These are phyloP conservation scores for Syndactyla subalaris DNA, from an alignment of 2,797 vertebrate species.

Conservation along the genomic window DNA sequence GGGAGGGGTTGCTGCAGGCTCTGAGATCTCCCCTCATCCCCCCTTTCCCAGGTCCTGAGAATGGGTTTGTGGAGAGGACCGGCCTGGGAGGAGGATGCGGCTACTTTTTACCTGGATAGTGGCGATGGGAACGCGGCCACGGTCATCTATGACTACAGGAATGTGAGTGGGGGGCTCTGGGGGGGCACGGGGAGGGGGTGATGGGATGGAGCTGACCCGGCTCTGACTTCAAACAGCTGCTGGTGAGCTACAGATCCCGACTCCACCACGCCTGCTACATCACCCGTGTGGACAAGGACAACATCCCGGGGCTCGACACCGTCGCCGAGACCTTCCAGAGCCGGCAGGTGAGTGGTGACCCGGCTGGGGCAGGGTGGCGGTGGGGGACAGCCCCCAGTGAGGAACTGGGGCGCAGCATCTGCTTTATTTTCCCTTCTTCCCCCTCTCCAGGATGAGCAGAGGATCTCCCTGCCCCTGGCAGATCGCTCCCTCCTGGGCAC, in stretches of 20 bases:
- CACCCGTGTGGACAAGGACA: conserved; percentile 64
- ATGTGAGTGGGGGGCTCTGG: conserved; percentile 42
- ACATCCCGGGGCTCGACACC: conserved; percentile 67
- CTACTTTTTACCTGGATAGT: conserved; percentile 67
- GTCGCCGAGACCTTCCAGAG: conserved; percentile 46
- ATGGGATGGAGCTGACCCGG: rapidly evolving
- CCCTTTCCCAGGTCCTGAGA: conserved; percentile 58
- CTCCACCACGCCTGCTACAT: conserved; percentile 66
- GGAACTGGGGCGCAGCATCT: rapidly evolving
- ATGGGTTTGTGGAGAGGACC: background rate
- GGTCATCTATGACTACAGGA: conserved; percentile 71
- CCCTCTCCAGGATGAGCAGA: background rate
- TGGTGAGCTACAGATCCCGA: conserved; percentile 72
- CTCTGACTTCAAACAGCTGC: conserved; percentile 47
- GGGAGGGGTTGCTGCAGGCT: background rate
- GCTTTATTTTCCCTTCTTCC: background rate
- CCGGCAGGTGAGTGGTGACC: background rate
- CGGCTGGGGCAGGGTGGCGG: rapidly evolving
- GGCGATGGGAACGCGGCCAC: conserved; percentile 25
- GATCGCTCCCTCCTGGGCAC: conserved; percentile 68
- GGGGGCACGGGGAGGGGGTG: rapidly evolving
- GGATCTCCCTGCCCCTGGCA: background rate
- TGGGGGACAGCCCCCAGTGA: rapidly evolving
- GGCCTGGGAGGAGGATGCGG: background rate
- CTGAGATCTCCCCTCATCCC: rapidly evolving